These are phyloP conservation scores for Prunella fulvescens DNA, from an alignment of 2,113 vertebrate species.

Conservation along the genomic window DNA sequence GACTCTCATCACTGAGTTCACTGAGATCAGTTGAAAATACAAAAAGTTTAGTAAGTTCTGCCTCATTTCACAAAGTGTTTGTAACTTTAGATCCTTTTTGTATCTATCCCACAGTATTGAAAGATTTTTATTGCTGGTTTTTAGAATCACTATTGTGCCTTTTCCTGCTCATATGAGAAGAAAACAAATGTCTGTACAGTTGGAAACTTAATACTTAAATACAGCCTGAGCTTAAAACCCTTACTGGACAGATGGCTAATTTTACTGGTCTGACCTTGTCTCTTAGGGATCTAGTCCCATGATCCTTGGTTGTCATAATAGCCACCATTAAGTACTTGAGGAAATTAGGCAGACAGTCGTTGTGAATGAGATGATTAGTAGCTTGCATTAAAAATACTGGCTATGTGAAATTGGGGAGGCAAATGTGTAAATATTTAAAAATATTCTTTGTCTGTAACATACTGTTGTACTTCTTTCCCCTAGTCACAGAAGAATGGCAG, in stretches of 20 bases:
- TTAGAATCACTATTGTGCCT: neutral
- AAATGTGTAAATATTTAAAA: neutral
- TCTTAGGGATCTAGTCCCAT: slow-evolving; percentile 60
- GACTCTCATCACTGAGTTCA: neutral
- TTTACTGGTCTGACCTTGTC: slow-evolving; percentile 71
- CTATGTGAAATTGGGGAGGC: neutral
- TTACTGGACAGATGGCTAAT: slow-evolving; percentile 77
- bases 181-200: slow-evolving; percentile 11
- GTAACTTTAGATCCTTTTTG: neutral
- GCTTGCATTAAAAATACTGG: neutral
- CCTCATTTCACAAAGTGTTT: neutral
- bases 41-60: neutral
- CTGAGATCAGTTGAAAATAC: neutral
- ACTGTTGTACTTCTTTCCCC: neutral
- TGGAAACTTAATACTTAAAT: slow-evolving; percentile 72
- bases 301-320: slow-evolving; percentile 68
- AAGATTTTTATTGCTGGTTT: neutral
- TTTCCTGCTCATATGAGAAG: slow-evolving; percentile 6
- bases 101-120: neutral
- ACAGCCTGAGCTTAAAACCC: slow-evolving; percentile 68
- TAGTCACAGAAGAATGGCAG: neutral
- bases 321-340: slow-evolving; percentile 48
- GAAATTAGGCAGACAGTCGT: slow-evolving; percentile 51
- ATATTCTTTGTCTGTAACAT: neutral
- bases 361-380: slow-evolving; percentile 42